phyloP scores from a whole-genome alignment of 2,797 vertebrate genomes.

The Perodicticus potto region DNA sequence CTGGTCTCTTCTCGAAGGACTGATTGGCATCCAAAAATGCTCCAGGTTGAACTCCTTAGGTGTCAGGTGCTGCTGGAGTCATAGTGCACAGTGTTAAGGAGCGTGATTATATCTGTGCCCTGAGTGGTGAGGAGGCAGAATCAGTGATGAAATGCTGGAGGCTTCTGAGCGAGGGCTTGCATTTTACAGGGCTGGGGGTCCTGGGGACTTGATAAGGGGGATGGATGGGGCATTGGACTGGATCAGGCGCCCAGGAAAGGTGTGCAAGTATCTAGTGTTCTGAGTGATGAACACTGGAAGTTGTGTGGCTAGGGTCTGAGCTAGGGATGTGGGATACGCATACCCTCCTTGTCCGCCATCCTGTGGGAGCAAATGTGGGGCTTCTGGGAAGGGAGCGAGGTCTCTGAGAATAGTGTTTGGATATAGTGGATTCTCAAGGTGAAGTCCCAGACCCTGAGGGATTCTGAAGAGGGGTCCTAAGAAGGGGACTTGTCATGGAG shows the following conservation, averaged over 20 bases:
- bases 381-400: background rate
- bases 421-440: background rate
- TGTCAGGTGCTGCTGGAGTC: conserved; percentile 77
- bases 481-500: background rate
- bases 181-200: background rate
- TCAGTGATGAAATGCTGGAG: background rate
- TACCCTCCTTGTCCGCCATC: too few species aligned
- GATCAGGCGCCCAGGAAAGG: background rate
- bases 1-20: conserved; percentile 79
- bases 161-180: background rate
- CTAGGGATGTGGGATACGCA: too few species aligned
- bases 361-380: background rate
- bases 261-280: background rate
- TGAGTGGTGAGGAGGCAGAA: background rate
- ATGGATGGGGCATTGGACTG: background rate
- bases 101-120: conserved; percentile 80
- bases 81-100: conserved; percentile 78
- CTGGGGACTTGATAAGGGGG: background rate
- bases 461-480: background rate
- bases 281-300: background rate
- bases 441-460: background rate
- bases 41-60: conserved; percentile 78
- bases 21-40: conserved; percentile 78
- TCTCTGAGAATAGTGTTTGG: conserved; percentile 10
- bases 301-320: background rate